Conservation (phyloP, 2,797 vertebrate genomes). For the Ataeniobius toweri region DNA sequence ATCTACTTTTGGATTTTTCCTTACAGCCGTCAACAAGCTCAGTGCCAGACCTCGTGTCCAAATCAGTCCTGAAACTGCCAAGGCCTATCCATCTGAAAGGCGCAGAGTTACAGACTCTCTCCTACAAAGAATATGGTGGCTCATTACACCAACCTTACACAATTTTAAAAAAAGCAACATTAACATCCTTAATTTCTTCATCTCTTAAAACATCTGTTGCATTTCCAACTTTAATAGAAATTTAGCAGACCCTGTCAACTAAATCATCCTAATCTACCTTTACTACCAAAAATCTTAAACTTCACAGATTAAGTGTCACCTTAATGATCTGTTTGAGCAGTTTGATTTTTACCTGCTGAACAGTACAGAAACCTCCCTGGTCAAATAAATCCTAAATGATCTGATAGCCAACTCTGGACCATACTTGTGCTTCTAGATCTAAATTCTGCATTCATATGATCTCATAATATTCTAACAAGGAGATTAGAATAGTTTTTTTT, state of each 20-base stretch:
- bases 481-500: background rate
- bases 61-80: slow-evolving; percentile 40
- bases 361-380: background rate
- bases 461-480: background rate
- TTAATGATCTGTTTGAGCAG: background rate
- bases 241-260: background rate
- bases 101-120: slow-evolving; percentile 56
- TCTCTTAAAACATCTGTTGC: background rate
- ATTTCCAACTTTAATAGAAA: background rate
- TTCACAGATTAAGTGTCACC: background rate
- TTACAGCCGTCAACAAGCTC: slow-evolving; percentile 32
- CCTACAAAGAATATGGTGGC: slow-evolving; percentile 67
- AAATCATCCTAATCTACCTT: background rate
- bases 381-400: background rate
- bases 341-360: background rate
- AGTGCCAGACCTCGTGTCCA: slow-evolving; percentile 53
- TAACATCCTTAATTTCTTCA: background rate
- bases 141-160: slow-evolving; percentile 27
- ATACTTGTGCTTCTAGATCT: background rate
- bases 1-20: slow-evolving; percentile 19
- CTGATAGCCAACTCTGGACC: background rate
- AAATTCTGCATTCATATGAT: background rate
- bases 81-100: slow-evolving; percentile 72
- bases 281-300: background rate
- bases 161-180: slow-evolving; percentile 7